Conservation (phyloP, 2,797 vertebrate genomes). For the Danio kyathit region DNA sequence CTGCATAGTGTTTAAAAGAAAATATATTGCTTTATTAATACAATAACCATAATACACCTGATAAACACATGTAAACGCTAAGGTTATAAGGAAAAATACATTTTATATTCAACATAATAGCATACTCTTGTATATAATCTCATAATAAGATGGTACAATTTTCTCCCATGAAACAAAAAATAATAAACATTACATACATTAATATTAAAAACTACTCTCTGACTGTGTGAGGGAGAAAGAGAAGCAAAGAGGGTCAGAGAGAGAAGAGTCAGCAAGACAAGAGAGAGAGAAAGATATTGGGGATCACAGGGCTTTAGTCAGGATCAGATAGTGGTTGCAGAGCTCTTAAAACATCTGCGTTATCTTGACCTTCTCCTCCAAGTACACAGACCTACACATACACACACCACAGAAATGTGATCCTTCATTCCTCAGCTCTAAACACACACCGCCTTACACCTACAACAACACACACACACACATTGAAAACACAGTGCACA, state of each 20-base stretch:
- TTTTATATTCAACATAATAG: background rate
- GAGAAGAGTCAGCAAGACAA: background rate
- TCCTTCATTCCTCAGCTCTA: background rate
- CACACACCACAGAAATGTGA: constrained; percentile 5
- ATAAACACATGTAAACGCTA: background rate
- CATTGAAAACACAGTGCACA: no score
- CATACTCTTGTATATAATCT: no score
- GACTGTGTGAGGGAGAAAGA: background rate
- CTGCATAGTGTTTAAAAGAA: no score
- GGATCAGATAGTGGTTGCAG: constrained; percentile 50
- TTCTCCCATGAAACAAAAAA: background rate
- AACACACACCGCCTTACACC: background rate
- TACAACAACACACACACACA: background rate
- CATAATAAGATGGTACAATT: background rate
- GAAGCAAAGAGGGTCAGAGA: background rate
- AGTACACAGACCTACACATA: constrained; percentile 20
- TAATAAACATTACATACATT: background rate
- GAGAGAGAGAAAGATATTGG: background rate
- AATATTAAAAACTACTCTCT: background rate
- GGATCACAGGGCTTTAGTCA: constrained; percentile 38
- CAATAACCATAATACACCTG: background rate
- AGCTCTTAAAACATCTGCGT: constrained; percentile 40
- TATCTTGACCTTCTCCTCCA: constrained; percentile 25
- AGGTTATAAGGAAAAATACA: background rate
- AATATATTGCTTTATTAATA: background rate